Base-by-base conservation (phyloP, 2,113 vertebrate genomes). In the Tyto alba region DNA sequence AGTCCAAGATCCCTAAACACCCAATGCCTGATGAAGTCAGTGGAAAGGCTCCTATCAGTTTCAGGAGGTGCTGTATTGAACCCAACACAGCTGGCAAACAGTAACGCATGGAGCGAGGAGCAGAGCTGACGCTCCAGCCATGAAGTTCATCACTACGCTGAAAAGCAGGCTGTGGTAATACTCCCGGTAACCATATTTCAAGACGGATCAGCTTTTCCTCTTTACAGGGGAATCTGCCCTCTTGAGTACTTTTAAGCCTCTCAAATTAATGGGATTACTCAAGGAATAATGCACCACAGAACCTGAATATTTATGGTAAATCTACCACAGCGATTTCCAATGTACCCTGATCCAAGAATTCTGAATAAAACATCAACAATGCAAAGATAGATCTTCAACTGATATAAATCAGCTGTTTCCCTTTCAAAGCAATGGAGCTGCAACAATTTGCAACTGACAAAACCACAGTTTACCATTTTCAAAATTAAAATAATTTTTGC, bases 261-360 rank as follows among this genome's bases (percentile, higher is more conserved):
- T 88, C 69, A 92, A 92, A 87, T 87, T 57, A 89, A 57, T 40
- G 26, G 77, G 66, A 85, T 93, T 79, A 79, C 63, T 95, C 38
- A 75, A 82, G 53, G 66, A 87, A 71, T 64, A 95, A 82, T 6
- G 30, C 32, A 89, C 50, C 57, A 23, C 90, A 82, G 53, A 92
- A 89, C 41, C 57, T 62, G 86, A 81, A 92, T 93, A 90, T 87
- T 78, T 92, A 89, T 92, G 73, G 69, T 25, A 93, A 90, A 89
- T 83, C 77, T 41, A 89, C 77, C 62, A 1, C 77, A 95, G 66
- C 2, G 4, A 73, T 89, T 96, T 92, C 69, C 62, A 67, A 78
- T 6, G 23, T 25, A 62, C 36, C 43, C 29, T 20, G 36, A 89
- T 85, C 77, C 89, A 92, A 93, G 80, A 85, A 87, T 38, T 79